phyloP scores from a whole-genome alignment of 1,140 invertebrate genomes.

The Ephestia elutella region DNA sequence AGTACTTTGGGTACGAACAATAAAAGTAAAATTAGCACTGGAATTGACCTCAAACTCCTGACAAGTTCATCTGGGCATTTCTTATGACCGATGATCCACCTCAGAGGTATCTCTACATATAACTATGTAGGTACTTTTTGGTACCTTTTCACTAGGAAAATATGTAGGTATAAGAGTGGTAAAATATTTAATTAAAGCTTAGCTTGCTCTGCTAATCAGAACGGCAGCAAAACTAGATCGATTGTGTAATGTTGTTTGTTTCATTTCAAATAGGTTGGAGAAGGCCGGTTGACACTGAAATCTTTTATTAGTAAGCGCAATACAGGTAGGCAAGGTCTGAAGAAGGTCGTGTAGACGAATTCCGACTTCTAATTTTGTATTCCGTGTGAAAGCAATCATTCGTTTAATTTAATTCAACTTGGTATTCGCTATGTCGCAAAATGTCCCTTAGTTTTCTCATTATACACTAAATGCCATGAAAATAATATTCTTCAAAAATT shows the following conservation, averaged over 20 bases:
- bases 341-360: conserved; percentile 32
- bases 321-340: conserved; percentile 27
- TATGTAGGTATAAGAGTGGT: no score
- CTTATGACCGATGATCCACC: no score
- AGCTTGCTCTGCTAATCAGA: not conserved
- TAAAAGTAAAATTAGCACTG: no score
- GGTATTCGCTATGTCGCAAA: not conserved
- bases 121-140: no score
- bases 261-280: conserved; percentile 3
- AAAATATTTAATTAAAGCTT: not conserved
- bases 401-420: not conserved
- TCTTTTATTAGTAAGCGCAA: conserved; percentile 38
- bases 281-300: conserved; percentile 30
- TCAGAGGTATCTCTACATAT: no score
- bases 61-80: no score
- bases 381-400: conserved; percentile 14
- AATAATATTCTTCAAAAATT: no score
- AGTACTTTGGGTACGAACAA: no score
- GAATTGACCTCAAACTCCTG: no score
- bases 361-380: conserved; percentile 35
- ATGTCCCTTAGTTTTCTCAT: no score
- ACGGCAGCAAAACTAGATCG: not conserved
- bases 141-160: no score
- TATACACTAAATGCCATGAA: no score
- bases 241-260: not conserved